Conservation (phyloP, 2,113 vertebrate genomes). For the Pituophis catenifer region DNA sequence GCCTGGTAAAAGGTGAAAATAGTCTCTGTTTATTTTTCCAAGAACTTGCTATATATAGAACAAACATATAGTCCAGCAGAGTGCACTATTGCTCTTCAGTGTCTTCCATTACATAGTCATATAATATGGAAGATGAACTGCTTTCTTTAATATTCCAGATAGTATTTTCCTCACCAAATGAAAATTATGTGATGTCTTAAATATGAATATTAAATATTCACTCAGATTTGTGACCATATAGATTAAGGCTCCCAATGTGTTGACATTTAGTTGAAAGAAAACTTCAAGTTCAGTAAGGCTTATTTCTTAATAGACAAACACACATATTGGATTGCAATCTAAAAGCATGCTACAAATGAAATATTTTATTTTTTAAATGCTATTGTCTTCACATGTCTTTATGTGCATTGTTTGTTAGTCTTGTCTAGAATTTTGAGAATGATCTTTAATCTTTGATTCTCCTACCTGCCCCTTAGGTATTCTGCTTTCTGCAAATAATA, state of each 20-base stretch:
- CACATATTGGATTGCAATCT: not conserved
- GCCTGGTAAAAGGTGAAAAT: not conserved
- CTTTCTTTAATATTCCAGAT: not conserved
- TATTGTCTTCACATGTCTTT: not conserved
- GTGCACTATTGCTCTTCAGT: conserved; percentile 63
- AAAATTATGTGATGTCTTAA: not conserved
- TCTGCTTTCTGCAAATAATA: not conserved
- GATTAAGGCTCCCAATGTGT: not conserved
- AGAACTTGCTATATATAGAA: not conserved
- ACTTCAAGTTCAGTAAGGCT: not conserved
- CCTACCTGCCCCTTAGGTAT: not conserved
- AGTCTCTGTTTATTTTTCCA: not conserved
- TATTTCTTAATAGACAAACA: not conserved
- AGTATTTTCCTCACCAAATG: not conserved
- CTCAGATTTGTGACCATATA: not conserved
- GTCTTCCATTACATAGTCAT: not conserved
- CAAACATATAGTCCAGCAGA: conserved; percentile 63
- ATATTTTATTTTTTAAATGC: not conserved
- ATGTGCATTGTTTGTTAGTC: not conserved
- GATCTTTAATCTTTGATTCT: not conserved
- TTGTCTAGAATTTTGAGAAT: conserved; percentile 1
- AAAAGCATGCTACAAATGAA: not conserved
- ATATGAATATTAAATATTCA: not conserved
- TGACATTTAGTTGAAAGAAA: not conserved
- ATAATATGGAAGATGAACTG: not conserved